Conservation (phyloP, 92 coral and sea anemone genomes). For the Isaurus tuberculatus region DNA sequence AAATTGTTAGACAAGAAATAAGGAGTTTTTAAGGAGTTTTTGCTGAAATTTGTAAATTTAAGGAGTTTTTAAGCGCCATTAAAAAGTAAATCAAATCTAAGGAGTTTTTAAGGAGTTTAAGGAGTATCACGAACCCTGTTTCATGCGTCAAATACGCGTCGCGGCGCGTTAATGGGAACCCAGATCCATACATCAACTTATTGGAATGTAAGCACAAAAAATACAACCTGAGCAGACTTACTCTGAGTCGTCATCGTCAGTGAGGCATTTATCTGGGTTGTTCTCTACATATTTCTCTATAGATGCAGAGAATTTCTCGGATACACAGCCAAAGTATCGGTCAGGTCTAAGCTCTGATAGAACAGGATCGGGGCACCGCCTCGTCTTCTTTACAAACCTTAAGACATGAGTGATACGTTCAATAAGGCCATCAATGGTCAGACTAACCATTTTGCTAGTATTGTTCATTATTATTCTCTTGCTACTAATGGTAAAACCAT, state of each 20-base stretch:
- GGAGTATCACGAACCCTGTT: too few species aligned
- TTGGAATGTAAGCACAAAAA: not conserved
- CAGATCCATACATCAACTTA: too few species aligned
- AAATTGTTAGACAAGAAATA: too few species aligned
- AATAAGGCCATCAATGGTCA: not conserved
- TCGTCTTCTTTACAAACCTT: slow-evolving; percentile 65
- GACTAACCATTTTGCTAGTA: not conserved
- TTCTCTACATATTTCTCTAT: slow-evolving; percentile 67
- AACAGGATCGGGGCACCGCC: slow-evolving; percentile 83
- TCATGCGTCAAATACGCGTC: too few species aligned
- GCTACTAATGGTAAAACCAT: too few species aligned
- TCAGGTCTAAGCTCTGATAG: slow-evolving; percentile 85
- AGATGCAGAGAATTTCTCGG: slow-evolving; percentile 74
- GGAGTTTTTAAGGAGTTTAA: too few species aligned
- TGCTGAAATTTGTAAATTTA: too few species aligned
- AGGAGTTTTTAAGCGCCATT: too few species aligned
- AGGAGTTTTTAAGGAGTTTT: too few species aligned
- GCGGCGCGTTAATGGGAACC: too few species aligned
- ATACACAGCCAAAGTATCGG: slow-evolving; percentile 85
- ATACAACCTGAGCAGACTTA: slow-evolving; percentile 1
- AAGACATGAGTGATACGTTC: not conserved
- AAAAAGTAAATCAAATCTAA: too few species aligned
- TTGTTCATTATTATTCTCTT: not conserved
- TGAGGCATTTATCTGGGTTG: slow-evolving; percentile 83
- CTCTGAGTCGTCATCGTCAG: slow-evolving; percentile 61